Percentiles rank a stretch among this genome's conserved stretches.
Conservation (phyloP, 2,797 vertebrate species). For the Alouatta caraya region DNA sequence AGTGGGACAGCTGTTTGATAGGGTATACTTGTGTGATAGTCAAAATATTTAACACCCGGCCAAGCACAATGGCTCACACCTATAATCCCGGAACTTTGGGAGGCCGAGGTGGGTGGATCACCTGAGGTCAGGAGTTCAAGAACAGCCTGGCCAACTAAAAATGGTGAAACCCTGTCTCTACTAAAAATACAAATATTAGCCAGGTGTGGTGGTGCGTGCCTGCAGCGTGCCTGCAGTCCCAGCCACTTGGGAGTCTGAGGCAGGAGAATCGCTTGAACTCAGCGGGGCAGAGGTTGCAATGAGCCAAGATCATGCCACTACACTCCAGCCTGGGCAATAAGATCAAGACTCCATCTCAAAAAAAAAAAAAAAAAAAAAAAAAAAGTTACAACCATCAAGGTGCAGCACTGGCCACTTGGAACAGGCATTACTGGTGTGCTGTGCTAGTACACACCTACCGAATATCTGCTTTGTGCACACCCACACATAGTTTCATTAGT, state of each 20-base stretch:
- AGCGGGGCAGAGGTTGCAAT: too few species aligned
- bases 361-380: too few species aligned
- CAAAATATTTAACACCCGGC: not conserved
- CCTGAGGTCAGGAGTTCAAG: not conserved
- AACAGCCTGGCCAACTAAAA: not conserved
- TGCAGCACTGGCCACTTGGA: not conserved
- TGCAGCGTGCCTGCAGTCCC: not conserved
- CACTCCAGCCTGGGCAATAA: too few species aligned
- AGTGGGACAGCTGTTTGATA: not conserved
- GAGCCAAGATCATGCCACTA: rapidly evolving
- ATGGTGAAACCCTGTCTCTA: not conserved
- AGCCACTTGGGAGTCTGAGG: not conserved
- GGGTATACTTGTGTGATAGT: not conserved
- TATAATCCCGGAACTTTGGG: not conserved
- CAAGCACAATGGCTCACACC: not conserved
- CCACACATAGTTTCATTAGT: not conserved
- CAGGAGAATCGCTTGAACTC: not conserved
- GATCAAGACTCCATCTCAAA: too few species aligned
- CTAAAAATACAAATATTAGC: not conserved
- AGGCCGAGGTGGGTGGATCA: not conserved
- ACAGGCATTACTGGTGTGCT: not conserved
- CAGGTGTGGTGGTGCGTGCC: not conserved
- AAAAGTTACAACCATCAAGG: not conserved
- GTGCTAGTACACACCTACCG: not conserved
- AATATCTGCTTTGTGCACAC: not conserved